Percentiles rank a stretch among this genome's conserved stretches.
Evolutionary conservation across 2,113 vertebrate genomes (phyloP).

Genomic region (Guaruba guarouba): DNA sequence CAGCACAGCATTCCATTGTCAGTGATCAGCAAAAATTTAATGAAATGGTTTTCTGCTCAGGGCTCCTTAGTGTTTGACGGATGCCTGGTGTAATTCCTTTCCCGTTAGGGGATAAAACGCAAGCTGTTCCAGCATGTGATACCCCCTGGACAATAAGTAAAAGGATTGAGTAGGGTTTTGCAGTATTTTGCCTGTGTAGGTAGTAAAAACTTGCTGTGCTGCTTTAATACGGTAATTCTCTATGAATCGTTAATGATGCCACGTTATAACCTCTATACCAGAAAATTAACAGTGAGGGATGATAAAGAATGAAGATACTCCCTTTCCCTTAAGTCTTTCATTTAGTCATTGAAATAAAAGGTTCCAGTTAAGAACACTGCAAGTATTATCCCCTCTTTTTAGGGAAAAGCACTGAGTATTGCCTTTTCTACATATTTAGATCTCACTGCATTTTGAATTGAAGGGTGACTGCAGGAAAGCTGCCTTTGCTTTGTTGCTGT

Average conservation of each 20-base stretch:
- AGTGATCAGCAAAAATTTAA: not conserved
- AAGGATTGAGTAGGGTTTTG: not conserved
- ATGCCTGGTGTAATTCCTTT: not conserved
- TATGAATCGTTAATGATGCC: slow-evolving; percentile 19
- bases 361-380: not conserved
- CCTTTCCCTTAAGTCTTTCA: not conserved
- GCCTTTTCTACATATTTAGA: not conserved
- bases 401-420: not conserved
- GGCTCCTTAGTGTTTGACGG: not conserved
- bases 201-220: slow-evolving; percentile 31
- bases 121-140: not conserved
- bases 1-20: not conserved
- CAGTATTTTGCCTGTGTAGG: slow-evolving; percentile 5
- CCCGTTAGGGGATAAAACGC: not conserved
- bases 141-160: not conserved
- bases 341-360: not conserved
- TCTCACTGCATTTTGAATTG: not conserved
- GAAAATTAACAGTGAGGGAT: not conserved
- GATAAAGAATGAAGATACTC: not conserved
- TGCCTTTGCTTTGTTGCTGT: not conserved
- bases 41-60: not conserved
- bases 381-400: not conserved
- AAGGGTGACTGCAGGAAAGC: not conserved
- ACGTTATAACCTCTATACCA: not conserved
- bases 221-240: slow-evolving; percentile 23